Evolutionary conservation across 2,888 invertebrate genomes (phyloP).

Genomic region (Stenotaenia linearis): DNA sequence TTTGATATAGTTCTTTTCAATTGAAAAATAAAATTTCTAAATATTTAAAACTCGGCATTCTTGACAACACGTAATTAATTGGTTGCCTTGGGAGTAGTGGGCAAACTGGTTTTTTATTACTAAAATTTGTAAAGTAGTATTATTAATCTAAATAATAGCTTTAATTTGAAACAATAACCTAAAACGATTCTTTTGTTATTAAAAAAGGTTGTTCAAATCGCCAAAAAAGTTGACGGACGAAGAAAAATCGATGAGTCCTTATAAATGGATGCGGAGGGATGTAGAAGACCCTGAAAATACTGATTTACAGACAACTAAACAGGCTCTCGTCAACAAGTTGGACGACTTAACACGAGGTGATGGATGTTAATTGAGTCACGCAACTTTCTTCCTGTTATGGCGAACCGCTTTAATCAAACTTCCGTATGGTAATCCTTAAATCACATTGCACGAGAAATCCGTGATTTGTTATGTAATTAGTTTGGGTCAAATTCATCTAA

Average conservation of each 20-base stretch:
- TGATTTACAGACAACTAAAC: constrained; percentile 44
- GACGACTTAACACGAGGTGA: constrained; percentile 46
- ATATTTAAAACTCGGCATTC: no score
- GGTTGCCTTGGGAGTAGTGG: no score
- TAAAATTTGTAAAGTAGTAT: no score
- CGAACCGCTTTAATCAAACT: no score
- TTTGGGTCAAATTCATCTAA: background rate
- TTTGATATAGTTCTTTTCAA: no score
- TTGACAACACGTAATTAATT: no score
- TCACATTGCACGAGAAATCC: no score
- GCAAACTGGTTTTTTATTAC: no score
- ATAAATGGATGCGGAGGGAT: constrained; percentile 47
- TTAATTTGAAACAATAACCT: no score
- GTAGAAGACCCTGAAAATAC: constrained; percentile 45
- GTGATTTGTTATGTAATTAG: background rate
- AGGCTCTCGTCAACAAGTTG: constrained; percentile 44
- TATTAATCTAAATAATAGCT: no score
- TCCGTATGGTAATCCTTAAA: background rate
- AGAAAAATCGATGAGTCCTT: constrained; percentile 44
- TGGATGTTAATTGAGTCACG: background rate
- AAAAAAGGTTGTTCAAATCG: constrained; percentile 46
- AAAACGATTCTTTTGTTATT: no score
- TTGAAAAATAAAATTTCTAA: no score
- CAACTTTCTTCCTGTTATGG: background rate
- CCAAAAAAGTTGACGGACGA: constrained; percentile 44